Evolutionary conservation across 2,113 vertebrate genomes (phyloP), one percentile per base, ranked within the genome.

Genomic region (Steatornis caripensis): DNA sequence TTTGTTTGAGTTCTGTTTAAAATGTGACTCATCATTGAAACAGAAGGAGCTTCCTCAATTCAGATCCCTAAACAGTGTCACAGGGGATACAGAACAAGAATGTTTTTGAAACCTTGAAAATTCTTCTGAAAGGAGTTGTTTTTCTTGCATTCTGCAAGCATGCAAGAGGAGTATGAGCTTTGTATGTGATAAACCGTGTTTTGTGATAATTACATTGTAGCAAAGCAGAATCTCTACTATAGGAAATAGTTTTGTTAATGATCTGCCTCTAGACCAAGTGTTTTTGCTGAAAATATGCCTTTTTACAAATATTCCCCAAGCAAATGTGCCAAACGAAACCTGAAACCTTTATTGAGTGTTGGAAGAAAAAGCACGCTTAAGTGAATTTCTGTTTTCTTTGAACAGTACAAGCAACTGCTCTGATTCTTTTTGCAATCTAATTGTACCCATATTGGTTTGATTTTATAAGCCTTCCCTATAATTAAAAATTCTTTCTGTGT

Each of bases 381-480:
- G 64, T 22, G 76, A 71, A 65, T 86, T 87, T 49, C 70, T 91
- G 0, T 85, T 76, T 68, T 70, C 68, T 80, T 81, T 86, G 72
- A 84, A 36, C 41, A 66, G 41, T 65, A 45, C 46, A 15, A 77
- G 49, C 48, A 91, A 6, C 39, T 87, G 13, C 76, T 74, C 70
- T 80, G 82, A 70, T 85, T 95, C 32, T 61, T 88, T 87, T 72
- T 93, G 68, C 81, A 36, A 74, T 66, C 75, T 81, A 2, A 37
- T 77, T 74, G 85, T 70, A 61, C 68, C 78, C 60, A 27, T 32
- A 83, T 30, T 80, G 84, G 82, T 86, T 83, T 83, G 64, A 66
- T 84, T 95, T 88, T 55, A 39, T 36, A 93, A 86, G 45, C 18
- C 23, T 83, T 65, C 71, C 22, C 49, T 81, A 23, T 76, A 78